A percentile compares a stretch with the other conserved stretches of the same genome.
phyloP scores from a whole-genome alignment of 1,140 invertebrate species.

The Drosophila erecta region DNA sequence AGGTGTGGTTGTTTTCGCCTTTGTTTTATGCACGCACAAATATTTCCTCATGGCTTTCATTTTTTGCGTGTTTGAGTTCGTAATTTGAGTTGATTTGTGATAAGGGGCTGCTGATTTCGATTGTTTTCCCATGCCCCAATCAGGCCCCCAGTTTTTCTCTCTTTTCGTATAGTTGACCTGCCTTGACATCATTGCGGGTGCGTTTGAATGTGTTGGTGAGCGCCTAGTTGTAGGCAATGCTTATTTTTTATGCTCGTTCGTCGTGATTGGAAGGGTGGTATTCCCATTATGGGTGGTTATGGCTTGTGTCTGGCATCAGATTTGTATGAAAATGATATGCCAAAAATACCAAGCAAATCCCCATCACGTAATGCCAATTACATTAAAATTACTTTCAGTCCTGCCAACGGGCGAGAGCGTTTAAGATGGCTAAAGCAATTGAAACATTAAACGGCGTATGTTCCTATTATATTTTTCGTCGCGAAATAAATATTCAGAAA shows the following conservation, averaged over 20 bases:
- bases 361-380: slow-evolving; percentile 75
- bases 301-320: slow-evolving; percentile 51
- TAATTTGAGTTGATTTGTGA: slow-evolving; percentile 78
- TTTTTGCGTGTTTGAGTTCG: slow-evolving; percentile 46
- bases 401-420: slow-evolving; percentile 29
- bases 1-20: slow-evolving; percentile 36
- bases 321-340: slow-evolving; percentile 71
- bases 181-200: slow-evolving; percentile 39
- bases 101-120: slow-evolving; percentile 58
- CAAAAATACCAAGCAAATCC: slow-evolving; percentile 46
- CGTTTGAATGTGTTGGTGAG: neutral
- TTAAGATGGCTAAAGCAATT: slow-evolving; percentile 34
- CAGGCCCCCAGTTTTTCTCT: neutral
- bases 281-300: slow-evolving; percentile 1
- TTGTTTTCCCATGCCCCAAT: slow-evolving; percentile 51
- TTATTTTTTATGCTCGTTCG: slow-evolving; percentile 53
- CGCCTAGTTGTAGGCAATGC: slow-evolving; percentile 48
- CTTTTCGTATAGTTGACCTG: slow-evolving; percentile 24
- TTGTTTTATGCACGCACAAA: slow-evolving; percentile 69
- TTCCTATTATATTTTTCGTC: slow-evolving; percentile 4
- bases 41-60: slow-evolving; percentile 35
- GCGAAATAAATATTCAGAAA: slow-evolving; percentile 2
- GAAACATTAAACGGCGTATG: slow-evolving; percentile 26
- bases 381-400: slow-evolving; percentile 70
- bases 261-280: slow-evolving; percentile 33